Base-by-base conservation (phyloP, 2,113 vertebrate genomes). In the Pholis gunnellus region DNA sequence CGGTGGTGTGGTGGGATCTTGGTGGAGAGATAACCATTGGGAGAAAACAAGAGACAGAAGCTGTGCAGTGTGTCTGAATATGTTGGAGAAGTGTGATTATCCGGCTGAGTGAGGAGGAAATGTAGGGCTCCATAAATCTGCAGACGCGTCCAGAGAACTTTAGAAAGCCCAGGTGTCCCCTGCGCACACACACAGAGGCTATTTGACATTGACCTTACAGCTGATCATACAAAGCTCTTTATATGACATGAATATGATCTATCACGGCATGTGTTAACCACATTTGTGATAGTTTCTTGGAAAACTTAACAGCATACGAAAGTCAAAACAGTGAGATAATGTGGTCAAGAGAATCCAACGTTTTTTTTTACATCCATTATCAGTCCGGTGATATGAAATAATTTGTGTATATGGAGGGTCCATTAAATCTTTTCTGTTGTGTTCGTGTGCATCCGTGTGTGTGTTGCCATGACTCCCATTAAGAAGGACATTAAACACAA, bases 61-160 rank as follows among this genome's bases (percentile, higher is more conserved):
- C 29, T 46, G 40, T 36, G n/a, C 27, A 44, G 14, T n/a, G 15
- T 0, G 2, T 72, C 48, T 36, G 44, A 70, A 64, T 64, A 42
- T 78, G 36, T 11, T 56, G n/a, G 40, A 78, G 13, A 29, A 78
- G 36, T 27, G 34, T 11, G 52, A 70, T 13, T 17, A 50, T 63
- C 25, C 25, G n/a, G 50, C 65, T 44, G 60, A 67, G 61, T 11
- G 20, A 75, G 75, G 78, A 71, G 1, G 9, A 73, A 79, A 61
- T 44, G 66, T 54, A 83, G 63, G 68, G 64, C 52, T 82, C 88
- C 73, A 13, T 91, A 87, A 80, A 90, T 87, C 87, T 66, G 27
- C 25, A 76, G 57, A 69, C 84, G 72, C 88, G 83, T 87, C 20
- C 79, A 81, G 64, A 89, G 82, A 76, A 48, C 17, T 85, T 78